A percentile compares a stretch with the other conserved stretches of the same genome.
These are phyloP conservation scores for Nipponacmea schrenckii DNA, from an alignment of 2,888 invertebrate genomes.

Conservation along the genomic window DNA sequence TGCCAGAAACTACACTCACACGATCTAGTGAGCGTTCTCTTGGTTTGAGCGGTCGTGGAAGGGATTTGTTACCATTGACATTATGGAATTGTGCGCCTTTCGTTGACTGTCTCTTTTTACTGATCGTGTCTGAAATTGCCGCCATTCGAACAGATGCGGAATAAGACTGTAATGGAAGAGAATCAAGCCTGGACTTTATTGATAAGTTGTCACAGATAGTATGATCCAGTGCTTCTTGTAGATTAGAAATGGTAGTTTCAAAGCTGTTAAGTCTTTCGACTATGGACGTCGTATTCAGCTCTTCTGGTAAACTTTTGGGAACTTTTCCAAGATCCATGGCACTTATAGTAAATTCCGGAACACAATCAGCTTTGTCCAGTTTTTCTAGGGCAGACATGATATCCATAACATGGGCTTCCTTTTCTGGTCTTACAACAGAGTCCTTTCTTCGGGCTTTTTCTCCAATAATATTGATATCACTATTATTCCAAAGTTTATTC, in stretches of 20 bases:
- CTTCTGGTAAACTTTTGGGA: background rate
- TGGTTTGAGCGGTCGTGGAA: background rate
- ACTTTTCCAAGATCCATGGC: background rate
- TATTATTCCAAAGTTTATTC: background rate
- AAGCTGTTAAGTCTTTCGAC: background rate
- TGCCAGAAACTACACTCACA: background rate
- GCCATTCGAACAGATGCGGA: too few relatives aligned
- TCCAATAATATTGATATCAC: background rate
- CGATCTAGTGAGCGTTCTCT: background rate
- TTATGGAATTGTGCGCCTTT: background rate
- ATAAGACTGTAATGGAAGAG: too few relatives aligned
- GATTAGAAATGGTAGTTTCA: background rate
- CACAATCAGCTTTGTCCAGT: too few relatives aligned
- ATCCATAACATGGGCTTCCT: background rate
- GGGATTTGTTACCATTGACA: background rate
- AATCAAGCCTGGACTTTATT: too few relatives aligned
- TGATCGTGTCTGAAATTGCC: background rate
- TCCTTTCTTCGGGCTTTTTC: background rate
- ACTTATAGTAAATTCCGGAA: background rate
- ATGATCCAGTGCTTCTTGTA: constrained; percentile 3
- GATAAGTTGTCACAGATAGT: too few relatives aligned
- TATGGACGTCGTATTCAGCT: background rate
- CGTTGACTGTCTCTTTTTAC: background rate
- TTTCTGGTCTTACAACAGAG: background rate
- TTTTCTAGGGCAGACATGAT: background rate